Percentiles rank a stretch among this genome's conserved stretches.
Evolutionary conservation across 2,888 invertebrate genomes (phyloP).

Genomic region (Teleogryllus oceanicus): DNA sequence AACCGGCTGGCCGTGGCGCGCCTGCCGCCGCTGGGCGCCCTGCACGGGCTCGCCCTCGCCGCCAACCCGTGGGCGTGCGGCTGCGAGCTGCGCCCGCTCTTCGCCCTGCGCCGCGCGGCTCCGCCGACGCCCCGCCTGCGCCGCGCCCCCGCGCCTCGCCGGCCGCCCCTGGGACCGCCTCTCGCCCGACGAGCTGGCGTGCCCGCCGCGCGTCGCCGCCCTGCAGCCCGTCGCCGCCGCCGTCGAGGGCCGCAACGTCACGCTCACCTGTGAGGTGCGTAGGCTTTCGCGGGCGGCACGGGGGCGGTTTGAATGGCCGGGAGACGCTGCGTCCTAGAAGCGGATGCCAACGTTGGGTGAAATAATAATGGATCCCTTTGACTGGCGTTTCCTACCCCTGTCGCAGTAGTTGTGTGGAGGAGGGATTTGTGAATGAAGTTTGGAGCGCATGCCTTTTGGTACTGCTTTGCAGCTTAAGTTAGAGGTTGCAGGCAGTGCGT

Average conservation of each 20-base stretch:
- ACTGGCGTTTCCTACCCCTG: too few relatives aligned
- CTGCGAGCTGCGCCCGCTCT: constrained; percentile 2
- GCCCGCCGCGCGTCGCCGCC: background rate
- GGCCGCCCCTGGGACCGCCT: background rate
- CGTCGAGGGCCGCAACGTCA: constrained; percentile 2
- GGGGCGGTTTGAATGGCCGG: too few relatives aligned
- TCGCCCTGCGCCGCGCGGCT: background rate
- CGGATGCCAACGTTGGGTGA: too few relatives aligned
- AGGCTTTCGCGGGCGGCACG: too few relatives aligned
- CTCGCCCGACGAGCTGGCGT: background rate
- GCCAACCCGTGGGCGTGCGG: constrained; percentile 6
- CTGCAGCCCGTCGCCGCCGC: background rate
- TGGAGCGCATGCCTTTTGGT: too few relatives aligned
- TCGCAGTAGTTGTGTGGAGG: too few relatives aligned
- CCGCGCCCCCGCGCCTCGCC: background rate
- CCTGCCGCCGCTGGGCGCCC: background rate
- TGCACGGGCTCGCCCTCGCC: background rate
- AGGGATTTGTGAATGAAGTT: too few relatives aligned
- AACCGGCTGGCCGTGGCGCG: background rate
- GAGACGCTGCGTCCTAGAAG: too few relatives aligned
- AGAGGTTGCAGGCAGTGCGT: too few relatives aligned
- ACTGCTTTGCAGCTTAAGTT: too few relatives aligned
- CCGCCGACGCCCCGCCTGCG: background rate
- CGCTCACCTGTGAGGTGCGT: background rate
- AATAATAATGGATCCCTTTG: too few relatives aligned